Percentiles rank a stretch among this genome's conserved stretches.
Evolutionary conservation across 2,797 vertebrate genomes (phyloP).

Genomic region (Sebastes itinus): DNA sequence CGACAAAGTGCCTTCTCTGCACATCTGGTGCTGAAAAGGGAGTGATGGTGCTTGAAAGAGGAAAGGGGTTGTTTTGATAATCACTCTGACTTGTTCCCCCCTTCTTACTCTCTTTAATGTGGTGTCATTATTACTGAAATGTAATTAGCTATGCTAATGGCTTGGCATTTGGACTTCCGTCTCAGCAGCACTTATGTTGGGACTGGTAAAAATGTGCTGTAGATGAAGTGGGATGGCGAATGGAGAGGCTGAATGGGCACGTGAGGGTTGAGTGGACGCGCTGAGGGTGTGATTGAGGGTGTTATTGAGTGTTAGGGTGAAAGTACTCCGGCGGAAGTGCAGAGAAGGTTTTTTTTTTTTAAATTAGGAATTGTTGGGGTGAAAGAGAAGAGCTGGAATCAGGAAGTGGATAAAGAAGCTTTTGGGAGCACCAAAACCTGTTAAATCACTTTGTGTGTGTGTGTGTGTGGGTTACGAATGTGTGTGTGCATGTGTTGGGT

Average conservation of each 20-base stretch:
- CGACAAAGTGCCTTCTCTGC: constrained; percentile 57
- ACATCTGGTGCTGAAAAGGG: constrained; percentile 79
- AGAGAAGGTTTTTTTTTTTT: constrained; percentile 51
- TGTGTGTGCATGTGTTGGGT: constrained; percentile 20
- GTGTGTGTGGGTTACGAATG: constrained; percentile 28
- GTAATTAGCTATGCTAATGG: constrained; percentile 84
- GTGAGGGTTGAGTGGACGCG: constrained; percentile 64
- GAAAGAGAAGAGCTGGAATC: constrained; percentile 63
- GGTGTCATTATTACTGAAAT: constrained; percentile 80
- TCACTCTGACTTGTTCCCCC: constrained; percentile 83
- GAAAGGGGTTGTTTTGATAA: constrained; percentile 78
- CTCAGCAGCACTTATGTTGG: constrained; percentile 64
- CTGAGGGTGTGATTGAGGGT: constrained; percentile 63
- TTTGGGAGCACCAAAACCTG: constrained; percentile 40
- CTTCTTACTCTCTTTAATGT: constrained; percentile 76
- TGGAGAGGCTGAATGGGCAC: constrained; percentile 63
- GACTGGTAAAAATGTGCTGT: constrained; percentile 68
- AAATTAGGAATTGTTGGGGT: constrained; percentile 73
- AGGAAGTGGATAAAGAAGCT: constrained; percentile 63
- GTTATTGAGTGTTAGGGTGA: constrained; percentile 60
- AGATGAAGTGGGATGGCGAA: constrained; percentile 70
- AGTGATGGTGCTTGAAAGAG: constrained; percentile 68
- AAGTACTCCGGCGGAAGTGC: constrained; percentile 67
- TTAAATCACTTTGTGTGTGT: constrained; percentile 54
- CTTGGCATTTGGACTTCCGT: constrained; percentile 79